Conservation (phyloP, 2,888 invertebrate species). For the Sinotaia quadrata region DNA sequence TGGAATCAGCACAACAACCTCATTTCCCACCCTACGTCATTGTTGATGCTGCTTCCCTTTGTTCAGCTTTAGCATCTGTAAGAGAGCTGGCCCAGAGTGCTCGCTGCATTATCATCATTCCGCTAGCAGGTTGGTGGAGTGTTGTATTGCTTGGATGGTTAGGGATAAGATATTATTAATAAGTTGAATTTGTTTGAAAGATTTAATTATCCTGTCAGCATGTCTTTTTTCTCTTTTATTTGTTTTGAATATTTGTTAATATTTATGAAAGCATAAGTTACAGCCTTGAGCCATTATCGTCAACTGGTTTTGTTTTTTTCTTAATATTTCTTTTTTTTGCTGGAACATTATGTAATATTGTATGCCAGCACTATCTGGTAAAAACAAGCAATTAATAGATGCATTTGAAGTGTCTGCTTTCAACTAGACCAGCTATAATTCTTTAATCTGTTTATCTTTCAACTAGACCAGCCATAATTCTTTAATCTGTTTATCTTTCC, state of each 20-base stretch:
- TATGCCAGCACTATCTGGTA: no score
- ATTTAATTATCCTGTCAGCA: background rate
- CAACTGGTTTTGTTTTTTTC: no score
- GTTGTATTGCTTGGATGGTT: background rate
- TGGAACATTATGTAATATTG: no score
- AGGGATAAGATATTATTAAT: background rate
- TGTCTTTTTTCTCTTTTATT: background rate
- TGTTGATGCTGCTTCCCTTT: conserved; percentile 87
- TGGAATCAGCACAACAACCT: conserved; percentile 59
- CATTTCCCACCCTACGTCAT: conserved; percentile 87
- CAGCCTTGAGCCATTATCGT: no score
- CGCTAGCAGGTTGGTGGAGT: conserved; percentile 81
- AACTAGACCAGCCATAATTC: no score
- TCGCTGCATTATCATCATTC: conserved; percentile 90
- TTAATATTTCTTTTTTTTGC: no score
- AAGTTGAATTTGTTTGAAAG: background rate
- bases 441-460: no score
- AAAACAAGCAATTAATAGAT: no score
- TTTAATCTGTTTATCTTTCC: no score
- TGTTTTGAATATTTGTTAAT: background rate
- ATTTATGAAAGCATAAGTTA: no score
- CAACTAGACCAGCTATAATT: no score
- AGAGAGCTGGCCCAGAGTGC: conserved; percentile 87
- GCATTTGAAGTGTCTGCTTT: no score
- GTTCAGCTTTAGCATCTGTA: conserved; percentile 83